Conservation (phyloP, 2,797 vertebrate species). For the Chrosomus eos region DNA sequence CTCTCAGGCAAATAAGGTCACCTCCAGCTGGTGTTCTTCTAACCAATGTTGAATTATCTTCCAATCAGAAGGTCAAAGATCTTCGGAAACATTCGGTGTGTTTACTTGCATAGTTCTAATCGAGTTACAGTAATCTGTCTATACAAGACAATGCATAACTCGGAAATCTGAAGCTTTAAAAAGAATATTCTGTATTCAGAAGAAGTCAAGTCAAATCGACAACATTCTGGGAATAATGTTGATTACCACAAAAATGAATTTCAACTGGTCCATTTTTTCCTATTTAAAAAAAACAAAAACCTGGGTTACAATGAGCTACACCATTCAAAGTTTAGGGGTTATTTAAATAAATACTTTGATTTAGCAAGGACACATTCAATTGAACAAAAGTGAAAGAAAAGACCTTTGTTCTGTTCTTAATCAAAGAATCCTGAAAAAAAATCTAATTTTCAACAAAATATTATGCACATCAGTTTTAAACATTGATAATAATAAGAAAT, state of each 20-base stretch:
- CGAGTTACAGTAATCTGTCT: not conserved
- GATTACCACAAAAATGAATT: not conserved
- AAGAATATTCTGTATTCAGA: not conserved
- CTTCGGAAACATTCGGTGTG: not conserved
- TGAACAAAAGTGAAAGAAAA: not conserved
- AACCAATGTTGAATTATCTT: conserved; percentile 18
- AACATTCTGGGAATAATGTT: not conserved
- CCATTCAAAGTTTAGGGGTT: not conserved
- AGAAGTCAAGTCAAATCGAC: not conserved
- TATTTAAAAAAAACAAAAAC: not conserved
- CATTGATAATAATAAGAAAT: not conserved
- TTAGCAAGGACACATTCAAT: not conserved
- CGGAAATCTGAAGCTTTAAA: not conserved
- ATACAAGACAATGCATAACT: not conserved
- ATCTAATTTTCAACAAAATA: not conserved
- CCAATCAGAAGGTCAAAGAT: conserved; percentile 31
- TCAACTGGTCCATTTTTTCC: not conserved
- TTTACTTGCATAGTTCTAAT: conserved; percentile 12
- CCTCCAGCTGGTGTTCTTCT: conserved; percentile 16
- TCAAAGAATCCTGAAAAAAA: too few relatives aligned
- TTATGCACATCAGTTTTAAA: not conserved
- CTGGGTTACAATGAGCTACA: not conserved
- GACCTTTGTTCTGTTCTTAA: too few relatives aligned
- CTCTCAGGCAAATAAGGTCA: conserved; percentile 42
- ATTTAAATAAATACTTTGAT: not conserved